A percentile compares a stretch with the other conserved stretches of the same genome.
These are phyloP conservation scores for Aurelia coerulea DNA, from an alignment of 30 jellyfish, hydroid and myxozoan species.

Conservation along the genomic window DNA sequence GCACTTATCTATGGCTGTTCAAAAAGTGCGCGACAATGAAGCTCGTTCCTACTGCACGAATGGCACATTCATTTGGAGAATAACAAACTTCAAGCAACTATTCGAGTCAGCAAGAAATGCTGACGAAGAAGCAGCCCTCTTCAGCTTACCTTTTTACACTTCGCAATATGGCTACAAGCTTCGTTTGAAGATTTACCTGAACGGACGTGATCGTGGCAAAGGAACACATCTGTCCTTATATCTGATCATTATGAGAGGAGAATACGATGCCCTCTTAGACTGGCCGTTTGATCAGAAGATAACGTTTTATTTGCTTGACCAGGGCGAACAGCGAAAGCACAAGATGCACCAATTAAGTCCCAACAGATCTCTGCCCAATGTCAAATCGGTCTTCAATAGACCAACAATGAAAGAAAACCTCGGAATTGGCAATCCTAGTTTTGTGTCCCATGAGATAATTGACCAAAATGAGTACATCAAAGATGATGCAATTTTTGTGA, in stretches of 20 bases:
- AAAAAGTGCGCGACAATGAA: conserved; percentile 87
- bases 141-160: conserved; percentile 94
- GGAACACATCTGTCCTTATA: conserved; percentile 95
- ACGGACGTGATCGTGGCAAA: conserved; percentile 98
- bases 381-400: conserved; percentile 92
- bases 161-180: conserved; percentile 96
- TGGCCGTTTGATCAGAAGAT: conserved; percentile 97
- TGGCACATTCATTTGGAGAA: conserved; percentile 86
- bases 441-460: conserved; percentile 92
- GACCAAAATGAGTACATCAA: conserved; percentile 84
- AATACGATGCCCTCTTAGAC: conserved; percentile 85
- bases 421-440: conserved; percentile 97
- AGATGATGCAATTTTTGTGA: conserved; percentile 83
- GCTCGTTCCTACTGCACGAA: conserved; percentile 92
- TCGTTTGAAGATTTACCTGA: conserved; percentile 80
- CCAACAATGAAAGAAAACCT: conserved; percentile 88
- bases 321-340: conserved; percentile 90
- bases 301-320: conserved; percentile 88
- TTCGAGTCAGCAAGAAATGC: conserved; percentile 86
- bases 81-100: conserved; percentile 81
- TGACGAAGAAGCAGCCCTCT: conserved; percentile 90
- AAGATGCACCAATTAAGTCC: conserved; percentile 97
- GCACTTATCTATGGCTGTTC: conserved; percentile 91
- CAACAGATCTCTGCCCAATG: conserved; percentile 92
- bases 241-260: conserved; percentile 95